phyloP scores from a whole-genome alignment of 2,888 invertebrate species.

The Bembecia ichneumoniformis region DNA sequence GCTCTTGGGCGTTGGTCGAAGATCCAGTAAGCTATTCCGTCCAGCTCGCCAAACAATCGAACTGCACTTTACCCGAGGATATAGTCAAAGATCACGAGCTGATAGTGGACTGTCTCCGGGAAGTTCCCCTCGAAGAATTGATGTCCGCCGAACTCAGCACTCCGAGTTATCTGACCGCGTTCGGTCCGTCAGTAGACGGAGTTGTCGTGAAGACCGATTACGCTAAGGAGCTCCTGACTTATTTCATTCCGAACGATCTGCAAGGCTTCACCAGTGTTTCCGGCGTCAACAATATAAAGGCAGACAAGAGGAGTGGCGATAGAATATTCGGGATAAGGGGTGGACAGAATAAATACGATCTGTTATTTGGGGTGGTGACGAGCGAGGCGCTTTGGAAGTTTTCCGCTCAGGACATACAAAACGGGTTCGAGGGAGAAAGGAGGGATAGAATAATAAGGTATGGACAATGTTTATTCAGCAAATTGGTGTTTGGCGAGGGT shows the following conservation, averaged over 20 bases:
- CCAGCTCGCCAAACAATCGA: conserved; percentile 84
- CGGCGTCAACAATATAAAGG: conserved; percentile 70
- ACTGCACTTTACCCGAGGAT: conserved; percentile 87
- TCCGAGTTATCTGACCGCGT: conserved; percentile 87
- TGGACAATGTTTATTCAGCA: conserved; percentile 55
- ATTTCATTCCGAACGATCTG: conserved; percentile 77
- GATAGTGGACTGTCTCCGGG: conserved; percentile 87
- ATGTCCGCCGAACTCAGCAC: conserved; percentile 83
- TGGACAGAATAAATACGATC: conserved; percentile 81
- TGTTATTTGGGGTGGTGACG: conserved; percentile 93
- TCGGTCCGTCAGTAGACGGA: conserved; percentile 95
- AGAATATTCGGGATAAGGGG: conserved; percentile 71
- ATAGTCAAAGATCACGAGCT: conserved; percentile 86
- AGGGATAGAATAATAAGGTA: conserved; percentile 86
- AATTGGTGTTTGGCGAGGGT: conserved; percentile 47
- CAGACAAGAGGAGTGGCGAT: conserved; percentile 75
- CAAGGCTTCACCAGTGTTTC: conserved; percentile 76
- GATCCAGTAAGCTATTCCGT: conserved; percentile 88
- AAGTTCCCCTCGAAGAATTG: conserved; percentile 80
- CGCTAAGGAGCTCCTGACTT: conserved; percentile 83
- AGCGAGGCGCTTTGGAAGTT: conserved; percentile 94
- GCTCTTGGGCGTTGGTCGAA: conserved; percentile 91
- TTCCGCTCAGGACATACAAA: conserved; percentile 86
- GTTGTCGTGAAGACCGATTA: conserved; percentile 93
- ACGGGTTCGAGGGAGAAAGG: conserved; percentile 90